These are phyloP conservation scores for Sanderia malayensis DNA, from an alignment of 30 jellyfish, hydroid and myxozoan species.

Conservation along the genomic window DNA sequence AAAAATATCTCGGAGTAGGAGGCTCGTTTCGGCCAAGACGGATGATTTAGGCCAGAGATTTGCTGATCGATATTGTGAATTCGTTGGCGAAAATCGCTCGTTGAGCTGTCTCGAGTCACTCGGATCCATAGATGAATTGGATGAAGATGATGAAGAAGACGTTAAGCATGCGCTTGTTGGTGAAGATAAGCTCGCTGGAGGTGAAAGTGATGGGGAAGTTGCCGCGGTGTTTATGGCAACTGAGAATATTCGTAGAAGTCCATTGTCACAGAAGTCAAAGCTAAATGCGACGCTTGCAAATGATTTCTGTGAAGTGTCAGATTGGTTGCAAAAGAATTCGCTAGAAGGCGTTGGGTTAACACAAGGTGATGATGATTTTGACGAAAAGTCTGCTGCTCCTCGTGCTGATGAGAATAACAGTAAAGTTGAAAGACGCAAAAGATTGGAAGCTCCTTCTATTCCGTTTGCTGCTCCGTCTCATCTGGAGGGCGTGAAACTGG, in stretches of 20 bases:
- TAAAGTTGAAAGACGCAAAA: background rate
- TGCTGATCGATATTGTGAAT: constrained; percentile 19
- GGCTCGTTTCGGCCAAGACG: constrained; percentile 11
- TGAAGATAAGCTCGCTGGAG: background rate
- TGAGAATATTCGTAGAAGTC: background rate
- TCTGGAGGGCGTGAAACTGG: constrained; percentile 16
- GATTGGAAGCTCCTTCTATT: background rate
- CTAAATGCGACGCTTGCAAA: constrained; percentile 12
- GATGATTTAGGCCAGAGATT: constrained; percentile 1
- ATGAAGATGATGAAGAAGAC: constrained; percentile 33
- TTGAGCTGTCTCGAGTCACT: constrained; percentile 49
- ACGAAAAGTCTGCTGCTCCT: background rate
- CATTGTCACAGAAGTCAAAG: constrained; percentile 23
- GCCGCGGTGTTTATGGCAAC: too few relatives aligned
- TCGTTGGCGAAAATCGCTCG: constrained; percentile 42
- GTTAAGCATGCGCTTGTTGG: background rate
- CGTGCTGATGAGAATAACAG: background rate
- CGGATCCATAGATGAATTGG: constrained; percentile 52
- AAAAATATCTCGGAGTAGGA: constrained; percentile 38
- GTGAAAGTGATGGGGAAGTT: too few relatives aligned
- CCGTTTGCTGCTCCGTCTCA: constrained; percentile 6
- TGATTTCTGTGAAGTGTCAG: constrained; percentile 26
- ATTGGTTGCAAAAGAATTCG: constrained; percentile 40
- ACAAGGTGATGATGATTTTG: background rate
- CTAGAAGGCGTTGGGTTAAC: background rate